These are phyloP conservation scores for Folsomia candida DNA, from an alignment of 2,888 invertebrate genomes.

Conservation along the genomic window DNA sequence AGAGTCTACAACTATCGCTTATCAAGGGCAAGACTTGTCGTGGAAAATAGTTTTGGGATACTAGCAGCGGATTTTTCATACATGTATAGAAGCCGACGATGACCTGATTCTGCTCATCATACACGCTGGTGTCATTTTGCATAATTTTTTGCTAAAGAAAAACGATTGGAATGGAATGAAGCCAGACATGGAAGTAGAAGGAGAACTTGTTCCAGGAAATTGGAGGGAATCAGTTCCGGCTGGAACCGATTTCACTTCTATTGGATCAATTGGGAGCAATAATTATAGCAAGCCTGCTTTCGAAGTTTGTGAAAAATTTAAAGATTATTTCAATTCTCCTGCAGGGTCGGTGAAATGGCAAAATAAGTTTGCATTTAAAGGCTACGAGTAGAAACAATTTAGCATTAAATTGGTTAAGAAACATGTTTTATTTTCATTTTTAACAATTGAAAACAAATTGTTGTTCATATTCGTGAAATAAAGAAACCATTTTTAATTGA, in stretches of 20 bases:
- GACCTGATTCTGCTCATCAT: neutral
- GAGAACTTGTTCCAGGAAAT: neutral
- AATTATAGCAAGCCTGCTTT: neutral
- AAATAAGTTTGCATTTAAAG: neutral
- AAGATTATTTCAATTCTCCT: neutral
- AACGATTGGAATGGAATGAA: neutral
- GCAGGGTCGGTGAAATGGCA: neutral
- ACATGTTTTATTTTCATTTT: constrained; percentile 30
- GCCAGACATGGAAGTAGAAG: neutral
- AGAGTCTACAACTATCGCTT: no score
- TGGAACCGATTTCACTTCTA: neutral
- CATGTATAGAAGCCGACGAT: neutral
- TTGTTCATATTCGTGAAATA: neutral
- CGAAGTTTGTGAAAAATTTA: neutral
- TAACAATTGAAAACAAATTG: neutral
- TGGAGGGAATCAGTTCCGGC: neutral
- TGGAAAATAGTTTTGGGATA: no score
- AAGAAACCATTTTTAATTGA: neutral
- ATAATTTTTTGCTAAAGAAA: neutral
- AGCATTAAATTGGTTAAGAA: no score
- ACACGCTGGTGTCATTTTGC: neutral
- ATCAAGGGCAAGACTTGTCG: no score
- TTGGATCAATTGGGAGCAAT: neutral
- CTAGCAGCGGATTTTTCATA: neutral
- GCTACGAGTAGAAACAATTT: neutral